Evolutionary conservation across 2,888 invertebrate species (phyloP).

Genomic region (Tholera decimalis): DNA sequence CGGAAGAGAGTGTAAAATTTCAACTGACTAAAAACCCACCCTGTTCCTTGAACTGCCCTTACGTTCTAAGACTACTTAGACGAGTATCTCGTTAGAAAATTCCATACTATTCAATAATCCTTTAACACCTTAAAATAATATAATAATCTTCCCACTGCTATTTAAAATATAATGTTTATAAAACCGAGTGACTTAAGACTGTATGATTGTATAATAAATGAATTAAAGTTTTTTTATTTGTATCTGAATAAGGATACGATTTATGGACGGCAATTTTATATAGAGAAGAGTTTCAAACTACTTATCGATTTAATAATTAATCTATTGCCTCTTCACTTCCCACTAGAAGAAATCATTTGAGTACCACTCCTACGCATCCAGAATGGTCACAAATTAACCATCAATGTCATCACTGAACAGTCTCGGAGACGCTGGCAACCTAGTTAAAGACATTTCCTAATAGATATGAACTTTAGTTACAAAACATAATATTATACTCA

Average conservation of each 20-base stretch:
- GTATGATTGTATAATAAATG: no score
- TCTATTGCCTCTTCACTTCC: not conserved
- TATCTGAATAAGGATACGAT: no score
- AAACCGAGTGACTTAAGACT: no score
- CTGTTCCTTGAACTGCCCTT: no score
- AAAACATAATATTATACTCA: constrained; percentile 6
- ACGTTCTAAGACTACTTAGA: no score
- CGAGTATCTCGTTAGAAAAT: no score
- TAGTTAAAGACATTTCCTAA: constrained; percentile 25
- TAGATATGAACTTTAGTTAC: constrained; percentile 14
- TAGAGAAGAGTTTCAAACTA: not conserved
- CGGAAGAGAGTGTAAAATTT: no score
- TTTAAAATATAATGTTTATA: no score
- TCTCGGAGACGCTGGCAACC: constrained; percentile 10
- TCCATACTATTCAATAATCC: no score
- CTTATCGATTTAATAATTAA: not conserved
- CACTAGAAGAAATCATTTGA: constrained; percentile 8
- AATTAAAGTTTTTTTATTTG: not conserved
- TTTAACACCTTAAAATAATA: no score
- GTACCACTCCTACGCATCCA: constrained; percentile 26
- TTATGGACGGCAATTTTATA: not conserved
- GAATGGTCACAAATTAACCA: constrained; percentile 8
- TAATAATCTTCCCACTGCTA: no score
- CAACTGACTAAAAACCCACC: no score
- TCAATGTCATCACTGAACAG: constrained; percentile 15